These are phyloP conservation scores for Bombyx mori DNA, from an alignment of 1,140 invertebrate genomes.

Conservation along the genomic window ASM3026992v2 NC_085119.1:8673001-8673500, in stretches of 20 bases:
- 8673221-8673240: constrained; percentile 34
- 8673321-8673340: neutral
- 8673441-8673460: constrained; percentile 57
- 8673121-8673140: constrained; percentile 62
- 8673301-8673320: no score
- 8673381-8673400: constrained; percentile 47
- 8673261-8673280: constrained; percentile 72
- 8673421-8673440: constrained; percentile 45
- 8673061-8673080: constrained; percentile 69
- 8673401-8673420: constrained; percentile 41
- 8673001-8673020: no score
- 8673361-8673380: constrained; percentile 13
- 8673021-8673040: neutral
- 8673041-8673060: constrained; percentile 68
- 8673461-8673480: constrained; percentile 57
- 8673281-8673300: constrained; percentile 6
- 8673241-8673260: constrained; percentile 65
- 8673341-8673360: neutral
- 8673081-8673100: constrained; percentile 61
- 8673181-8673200: constrained; percentile 38
- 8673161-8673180: constrained; percentile 60
- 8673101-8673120: constrained; percentile 54
- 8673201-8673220: constrained; percentile 39
- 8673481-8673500: constrained; percentile 38
- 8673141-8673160: constrained; percentile 72